Conservation (phyloP, 2,888 invertebrate genomes). For the Sericinus montela region DNA sequence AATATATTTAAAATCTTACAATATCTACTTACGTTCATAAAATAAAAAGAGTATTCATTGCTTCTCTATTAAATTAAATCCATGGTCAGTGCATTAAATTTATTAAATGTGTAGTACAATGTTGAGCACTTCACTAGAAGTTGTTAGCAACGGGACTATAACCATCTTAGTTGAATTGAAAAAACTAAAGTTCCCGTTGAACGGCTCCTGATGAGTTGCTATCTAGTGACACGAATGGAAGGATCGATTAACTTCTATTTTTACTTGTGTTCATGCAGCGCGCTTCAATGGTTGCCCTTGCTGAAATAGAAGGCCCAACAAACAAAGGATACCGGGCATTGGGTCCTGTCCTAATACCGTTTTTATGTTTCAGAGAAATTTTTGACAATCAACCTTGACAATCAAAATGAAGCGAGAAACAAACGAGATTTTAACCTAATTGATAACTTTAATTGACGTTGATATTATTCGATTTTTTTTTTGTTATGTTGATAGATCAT, state of each 20-base stretch:
- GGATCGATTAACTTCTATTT: slow-evolving; percentile 77
- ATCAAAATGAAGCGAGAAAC: too few relatives aligned
- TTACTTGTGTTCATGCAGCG: slow-evolving; percentile 45
- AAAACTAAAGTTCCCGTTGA: slow-evolving; percentile 29
- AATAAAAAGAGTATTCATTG: too few relatives aligned
- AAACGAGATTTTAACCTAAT: too few relatives aligned
- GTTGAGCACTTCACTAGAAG: background rate
- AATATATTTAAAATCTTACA: too few relatives aligned
- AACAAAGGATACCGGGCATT: slow-evolving; percentile 45
- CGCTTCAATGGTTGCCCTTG: slow-evolving; percentile 35
- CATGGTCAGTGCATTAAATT: too few relatives aligned
- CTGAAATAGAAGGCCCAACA: slow-evolving; percentile 40
- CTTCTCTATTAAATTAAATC: too few relatives aligned
- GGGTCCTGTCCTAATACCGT: slow-evolving; percentile 39
- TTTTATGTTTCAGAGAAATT: slow-evolving; percentile 38
- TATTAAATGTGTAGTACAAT: background rate
- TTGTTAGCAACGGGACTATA: slow-evolving; percentile 15
- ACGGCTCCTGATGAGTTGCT: slow-evolving; percentile 43
- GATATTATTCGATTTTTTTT: too few relatives aligned
- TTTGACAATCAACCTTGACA: slow-evolving; percentile 27
- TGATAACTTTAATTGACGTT: too few relatives aligned
- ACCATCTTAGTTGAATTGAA: slow-evolving; percentile 21
- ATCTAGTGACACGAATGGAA: slow-evolving; percentile 69
- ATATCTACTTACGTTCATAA: too few relatives aligned
- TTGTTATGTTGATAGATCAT: too few relatives aligned